A percentile compares a stretch with the other conserved stretches of the same genome.
Evolutionary conservation across 2,888 invertebrate species (phyloP).

Genomic region (Doris montereyensis): DNA sequence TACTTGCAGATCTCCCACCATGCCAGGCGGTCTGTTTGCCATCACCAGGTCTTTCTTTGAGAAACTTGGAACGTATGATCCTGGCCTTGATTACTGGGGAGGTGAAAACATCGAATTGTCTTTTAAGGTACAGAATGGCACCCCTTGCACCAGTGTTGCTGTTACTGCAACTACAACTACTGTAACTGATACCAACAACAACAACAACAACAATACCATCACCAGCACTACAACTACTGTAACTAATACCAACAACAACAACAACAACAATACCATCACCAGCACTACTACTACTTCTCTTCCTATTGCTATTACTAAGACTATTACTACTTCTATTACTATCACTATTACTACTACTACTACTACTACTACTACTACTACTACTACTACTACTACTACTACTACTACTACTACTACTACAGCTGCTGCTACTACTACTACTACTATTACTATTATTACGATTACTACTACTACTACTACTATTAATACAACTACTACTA

Average conservation of each 20-base stretch:
- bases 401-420: conserved; percentile 30
- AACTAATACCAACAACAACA: too few species aligned
- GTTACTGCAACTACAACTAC: too few species aligned
- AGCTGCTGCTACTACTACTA: conserved; percentile 8
- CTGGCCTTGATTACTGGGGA: conserved; percentile 98
- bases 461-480: too few species aligned
- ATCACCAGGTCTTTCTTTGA: conserved; percentile 89
- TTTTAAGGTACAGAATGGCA: conserved; percentile 80
- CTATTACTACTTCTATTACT: too few species aligned
- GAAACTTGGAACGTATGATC: conserved; percentile 90
- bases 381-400: conserved; percentile 4
- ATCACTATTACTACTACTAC: conserved; percentile 14
- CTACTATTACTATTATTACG: conserved; percentile 25
- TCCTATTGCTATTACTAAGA: too few species aligned
- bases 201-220: too few species aligned
- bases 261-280: conserved; percentile 19
- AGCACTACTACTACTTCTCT: conserved; percentile 28
- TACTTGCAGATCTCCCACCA: conserved; percentile 61
- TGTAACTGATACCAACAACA: too few species aligned
- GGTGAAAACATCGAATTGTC: conserved; percentile 98
- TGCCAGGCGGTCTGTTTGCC: conserved; percentile 90
- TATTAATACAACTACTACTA: too few species aligned
- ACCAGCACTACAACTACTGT: too few species aligned
- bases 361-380: conserved; percentile 18
- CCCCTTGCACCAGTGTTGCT: too few species aligned